Conservation (phyloP, 1,140 invertebrate genomes). For the Drosophila yakuba region DNA sequence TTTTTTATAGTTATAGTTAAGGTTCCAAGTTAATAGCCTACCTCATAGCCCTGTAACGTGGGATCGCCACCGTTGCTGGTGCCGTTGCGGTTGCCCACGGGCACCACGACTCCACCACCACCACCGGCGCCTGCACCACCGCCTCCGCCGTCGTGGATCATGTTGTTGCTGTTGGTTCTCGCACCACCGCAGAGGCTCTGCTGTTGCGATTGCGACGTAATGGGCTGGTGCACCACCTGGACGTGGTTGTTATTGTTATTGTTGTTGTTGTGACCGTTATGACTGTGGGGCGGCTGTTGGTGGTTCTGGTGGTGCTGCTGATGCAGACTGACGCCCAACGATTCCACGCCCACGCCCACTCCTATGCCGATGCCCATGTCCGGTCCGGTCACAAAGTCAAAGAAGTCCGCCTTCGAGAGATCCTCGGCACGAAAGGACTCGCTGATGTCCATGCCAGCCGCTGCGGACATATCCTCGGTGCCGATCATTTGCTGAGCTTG, state of each 20-base stretch:
- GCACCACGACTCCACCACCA: slow-evolving; percentile 54
- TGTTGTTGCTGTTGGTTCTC: slow-evolving; percentile 60
- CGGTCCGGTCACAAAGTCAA: slow-evolving; percentile 93
- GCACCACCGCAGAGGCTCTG: slow-evolving; percentile 57
- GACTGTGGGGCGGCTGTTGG: slow-evolving; percentile 57
- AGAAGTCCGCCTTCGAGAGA: slow-evolving; percentile 92
- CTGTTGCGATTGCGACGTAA: slow-evolving; percentile 45
- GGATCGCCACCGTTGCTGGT: slow-evolving; percentile 74
- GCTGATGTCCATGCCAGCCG: slow-evolving; percentile 90
- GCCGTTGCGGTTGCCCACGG: slow-evolving; percentile 70
- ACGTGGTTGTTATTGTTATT: slow-evolving; percentile 39
- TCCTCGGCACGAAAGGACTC: slow-evolving; percentile 91
- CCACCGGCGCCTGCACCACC: slow-evolving; percentile 17
- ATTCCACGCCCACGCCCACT: slow-evolving; percentile 63
- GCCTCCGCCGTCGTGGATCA: slow-evolving; percentile 71
- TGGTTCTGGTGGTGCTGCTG: slow-evolving; percentile 51
- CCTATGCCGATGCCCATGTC: slow-evolving; percentile 85
- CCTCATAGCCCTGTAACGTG: slow-evolving; percentile 82
- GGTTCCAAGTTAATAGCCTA: slow-evolving; percentile 22
- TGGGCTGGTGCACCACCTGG: slow-evolving; percentile 50
- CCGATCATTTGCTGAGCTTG: slow-evolving; percentile 81
- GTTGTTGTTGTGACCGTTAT: slow-evolving; percentile 43
- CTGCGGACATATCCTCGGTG: slow-evolving; percentile 83
- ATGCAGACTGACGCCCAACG: slow-evolving; percentile 48
- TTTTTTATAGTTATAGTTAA: neutral